phyloP scores from a whole-genome alignment of 2,888 invertebrate genomes.

The Melanostoma scalare region DNA sequence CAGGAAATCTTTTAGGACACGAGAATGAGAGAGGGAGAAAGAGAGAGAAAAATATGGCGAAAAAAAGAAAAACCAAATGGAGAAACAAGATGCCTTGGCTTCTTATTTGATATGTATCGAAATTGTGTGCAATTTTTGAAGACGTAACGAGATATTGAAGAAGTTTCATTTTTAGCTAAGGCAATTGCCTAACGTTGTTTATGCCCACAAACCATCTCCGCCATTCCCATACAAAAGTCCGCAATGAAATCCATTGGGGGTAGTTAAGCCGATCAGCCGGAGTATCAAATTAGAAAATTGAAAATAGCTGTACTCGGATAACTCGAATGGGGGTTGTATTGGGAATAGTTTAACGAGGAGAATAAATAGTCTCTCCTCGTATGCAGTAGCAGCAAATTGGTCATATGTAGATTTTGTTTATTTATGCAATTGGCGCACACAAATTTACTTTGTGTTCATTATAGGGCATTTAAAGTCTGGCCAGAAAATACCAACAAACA shows the following conservation, averaged over 20 bases:
- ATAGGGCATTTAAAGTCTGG: too few species aligned
- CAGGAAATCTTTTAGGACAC: slow-evolving; percentile 30
- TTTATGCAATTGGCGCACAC: too few species aligned
- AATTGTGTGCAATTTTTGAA: slow-evolving; percentile 52
- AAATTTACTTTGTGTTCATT: too few species aligned
- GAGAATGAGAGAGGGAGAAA: neutral
- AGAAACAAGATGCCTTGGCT: slow-evolving; percentile 31
- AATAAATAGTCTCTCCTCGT: too few species aligned
- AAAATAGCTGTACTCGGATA: slow-evolving; percentile 3
- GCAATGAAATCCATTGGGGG: slow-evolving; percentile 31
- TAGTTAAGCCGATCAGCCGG: slow-evolving; percentile 30
- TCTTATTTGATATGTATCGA: slow-evolving; percentile 52
- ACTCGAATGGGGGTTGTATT: too few species aligned
- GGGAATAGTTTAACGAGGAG: too few species aligned
- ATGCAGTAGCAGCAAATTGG: too few species aligned
- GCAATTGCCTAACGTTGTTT: slow-evolving; percentile 58
- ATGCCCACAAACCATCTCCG: slow-evolving; percentile 5
- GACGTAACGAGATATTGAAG: slow-evolving; percentile 24
- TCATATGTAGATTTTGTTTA: too few species aligned
- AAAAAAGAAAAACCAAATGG: slow-evolving; percentile 19
- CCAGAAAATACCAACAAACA: too few species aligned
- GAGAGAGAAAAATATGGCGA: neutral
- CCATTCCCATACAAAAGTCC: neutral
- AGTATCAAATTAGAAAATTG: slow-evolving; percentile 52
- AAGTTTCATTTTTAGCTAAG: neutral